Evolutionary conservation across 1,140 invertebrate genomes (phyloP).

Genomic region (Panulirus ornatus): DNA sequence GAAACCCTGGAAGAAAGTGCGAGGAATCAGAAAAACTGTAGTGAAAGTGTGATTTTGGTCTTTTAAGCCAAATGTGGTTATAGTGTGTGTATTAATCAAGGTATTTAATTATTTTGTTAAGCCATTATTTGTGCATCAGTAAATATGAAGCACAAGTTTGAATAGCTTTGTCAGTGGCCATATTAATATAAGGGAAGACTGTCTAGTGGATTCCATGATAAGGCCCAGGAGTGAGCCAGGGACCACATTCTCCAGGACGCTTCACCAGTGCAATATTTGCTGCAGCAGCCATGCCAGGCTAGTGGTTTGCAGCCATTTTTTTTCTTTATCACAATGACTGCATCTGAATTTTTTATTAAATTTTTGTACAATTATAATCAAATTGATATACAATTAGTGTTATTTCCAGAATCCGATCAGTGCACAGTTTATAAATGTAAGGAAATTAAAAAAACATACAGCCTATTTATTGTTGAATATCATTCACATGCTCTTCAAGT

Average conservation of each 20-base stretch:
- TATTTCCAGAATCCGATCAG: not conserved
- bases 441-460: conserved; percentile 22
- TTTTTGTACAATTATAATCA: conserved; percentile 20
- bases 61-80: not conserved
- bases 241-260: conserved; percentile 1
- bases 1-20: not conserved
- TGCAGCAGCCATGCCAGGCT: conserved; percentile 19
- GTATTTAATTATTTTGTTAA: conserved; percentile 44
- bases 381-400: conserved; percentile 10
- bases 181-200: conserved; percentile 57
- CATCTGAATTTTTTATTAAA: conserved; percentile 9
- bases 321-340: not conserved
- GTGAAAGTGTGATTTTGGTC: conserved; percentile 22
- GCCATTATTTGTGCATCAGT: conserved; percentile 43
- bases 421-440: conserved; percentile 37
- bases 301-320: not conserved
- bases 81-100: conserved; percentile 24
- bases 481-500: not conserved
- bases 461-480: conserved; percentile 3
- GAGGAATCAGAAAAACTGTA: conserved; percentile 22
- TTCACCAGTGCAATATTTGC: conserved; percentile 60
- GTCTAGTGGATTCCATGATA: conserved; percentile 6
- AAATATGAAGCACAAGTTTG: conserved; percentile 30
- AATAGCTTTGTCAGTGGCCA: conserved; percentile 61
- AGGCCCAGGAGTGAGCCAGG: not conserved